Percentiles rank a stretch among this genome's conserved stretches.
phyloP scores from a whole-genome alignment of 1,140 invertebrate species.

The Druon quercuslanigerum region DNA sequence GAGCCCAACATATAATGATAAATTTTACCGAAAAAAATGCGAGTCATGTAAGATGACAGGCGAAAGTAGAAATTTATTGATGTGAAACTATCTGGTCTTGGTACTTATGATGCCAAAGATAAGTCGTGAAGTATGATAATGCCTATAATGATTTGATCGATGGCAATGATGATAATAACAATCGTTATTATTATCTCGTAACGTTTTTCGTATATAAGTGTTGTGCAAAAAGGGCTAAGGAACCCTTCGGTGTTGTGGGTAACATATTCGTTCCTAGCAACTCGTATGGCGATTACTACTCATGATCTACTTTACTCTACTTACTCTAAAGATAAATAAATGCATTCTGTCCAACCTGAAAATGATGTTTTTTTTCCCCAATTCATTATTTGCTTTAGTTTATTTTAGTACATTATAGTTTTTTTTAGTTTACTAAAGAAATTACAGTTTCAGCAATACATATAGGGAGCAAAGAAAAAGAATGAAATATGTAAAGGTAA shows the following conservation, averaged over 20 bases:
- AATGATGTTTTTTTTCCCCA: constrained; percentile 20
- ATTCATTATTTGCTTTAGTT: constrained; percentile 8
- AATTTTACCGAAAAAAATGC: background rate
- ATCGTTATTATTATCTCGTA: constrained; percentile 61
- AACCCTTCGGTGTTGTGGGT: constrained; percentile 75
- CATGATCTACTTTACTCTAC: constrained; percentile 75
- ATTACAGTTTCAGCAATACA: too few species aligned
- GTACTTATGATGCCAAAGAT: constrained; percentile 59
- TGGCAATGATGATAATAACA: constrained; percentile 43
- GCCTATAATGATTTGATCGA: constrained; percentile 42
- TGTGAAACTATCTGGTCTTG: constrained; percentile 35
- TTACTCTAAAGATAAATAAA: constrained; percentile 75
- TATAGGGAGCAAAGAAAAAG: too few species aligned
- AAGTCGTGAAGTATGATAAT: constrained; percentile 51
- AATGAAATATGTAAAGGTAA: too few species aligned
- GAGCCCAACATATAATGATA: background rate
- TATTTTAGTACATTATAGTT: too few species aligned
- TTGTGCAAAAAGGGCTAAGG: constrained; percentile 70
- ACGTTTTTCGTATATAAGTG: constrained; percentile 74
- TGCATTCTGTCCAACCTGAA: constrained; percentile 74
- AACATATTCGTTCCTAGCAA: constrained; percentile 75
- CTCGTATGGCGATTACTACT: constrained; percentile 74
- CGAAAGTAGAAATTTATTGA: constrained; percentile 28
- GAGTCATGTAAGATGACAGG: background rate
- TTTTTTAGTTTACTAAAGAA: too few species aligned